These are phyloP conservation scores for Proterorhinus semilunaris DNA, from an alignment of 2,113 vertebrate genomes.

Conservation along the genomic window DNA sequence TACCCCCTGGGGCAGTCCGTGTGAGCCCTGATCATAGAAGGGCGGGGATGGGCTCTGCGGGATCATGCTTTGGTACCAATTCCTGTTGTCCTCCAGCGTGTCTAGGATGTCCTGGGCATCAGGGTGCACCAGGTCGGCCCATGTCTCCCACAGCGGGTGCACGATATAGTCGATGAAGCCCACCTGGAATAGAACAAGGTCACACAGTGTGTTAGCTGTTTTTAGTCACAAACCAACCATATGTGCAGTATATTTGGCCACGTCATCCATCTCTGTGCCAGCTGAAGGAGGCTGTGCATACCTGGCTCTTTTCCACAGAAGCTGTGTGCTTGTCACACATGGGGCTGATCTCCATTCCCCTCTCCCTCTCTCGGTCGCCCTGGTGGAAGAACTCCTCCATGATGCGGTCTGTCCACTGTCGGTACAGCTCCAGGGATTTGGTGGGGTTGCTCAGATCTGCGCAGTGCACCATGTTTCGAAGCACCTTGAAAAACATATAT, in stretches of 20 bases:
- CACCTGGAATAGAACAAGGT: slow-evolving; percentile 75
- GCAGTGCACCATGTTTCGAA: slow-evolving; percentile 98
- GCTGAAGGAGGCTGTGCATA: slow-evolving; percentile 46
- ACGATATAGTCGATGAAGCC: slow-evolving; percentile 99
- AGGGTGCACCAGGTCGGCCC: slow-evolving; percentile 97
- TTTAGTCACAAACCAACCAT: not conserved
- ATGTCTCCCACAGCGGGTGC: slow-evolving; percentile 98
- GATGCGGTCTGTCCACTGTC: slow-evolving; percentile 98
- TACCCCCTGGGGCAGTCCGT: slow-evolving; percentile 80
- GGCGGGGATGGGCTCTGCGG: slow-evolving; percentile 97
- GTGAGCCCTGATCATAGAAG: slow-evolving; percentile 85
- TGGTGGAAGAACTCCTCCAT: slow-evolving; percentile 99
- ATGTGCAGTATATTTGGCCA: slow-evolving; percentile 6
- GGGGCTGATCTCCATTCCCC: slow-evolving; percentile 98
- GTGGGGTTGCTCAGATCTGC: slow-evolving; percentile 98
- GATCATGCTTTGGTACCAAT: slow-evolving; percentile 99
- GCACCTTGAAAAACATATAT: slow-evolving; percentile 77
- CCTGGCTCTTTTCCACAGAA: slow-evolving; percentile 98
- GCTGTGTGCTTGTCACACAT: slow-evolving; percentile 99
- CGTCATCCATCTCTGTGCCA: not conserved
- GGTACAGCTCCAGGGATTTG: slow-evolving; percentile 95
- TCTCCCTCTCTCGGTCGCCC: slow-evolving; percentile 92
- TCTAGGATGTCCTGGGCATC: slow-evolving; percentile 99
- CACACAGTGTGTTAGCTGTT: not conserved
- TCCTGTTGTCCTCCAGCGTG: slow-evolving; percentile 97